These are phyloP conservation scores for Tachycineta bicolor DNA, from an alignment of 2,113 vertebrate genomes.

Conservation along the genomic window DNA sequence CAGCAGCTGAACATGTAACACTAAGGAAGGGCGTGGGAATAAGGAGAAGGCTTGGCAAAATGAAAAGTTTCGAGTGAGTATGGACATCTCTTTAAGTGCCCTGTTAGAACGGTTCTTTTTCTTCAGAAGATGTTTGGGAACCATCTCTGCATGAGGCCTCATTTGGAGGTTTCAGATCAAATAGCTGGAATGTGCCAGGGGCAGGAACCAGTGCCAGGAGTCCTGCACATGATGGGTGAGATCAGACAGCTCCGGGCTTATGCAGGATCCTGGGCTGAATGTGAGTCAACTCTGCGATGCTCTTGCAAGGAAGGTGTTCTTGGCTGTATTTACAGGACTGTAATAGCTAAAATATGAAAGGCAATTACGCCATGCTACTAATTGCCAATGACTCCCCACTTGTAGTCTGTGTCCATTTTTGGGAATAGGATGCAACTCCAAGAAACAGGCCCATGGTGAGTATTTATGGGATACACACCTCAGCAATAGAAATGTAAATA, in stretches of 20 bases:
- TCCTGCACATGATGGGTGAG: background rate
- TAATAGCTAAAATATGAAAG: slow-evolving; percentile 29
- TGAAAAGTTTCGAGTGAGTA: background rate
- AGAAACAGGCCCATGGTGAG: background rate
- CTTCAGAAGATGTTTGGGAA: background rate
- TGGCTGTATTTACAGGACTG: background rate
- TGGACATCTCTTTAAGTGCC: background rate
- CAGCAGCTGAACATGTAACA: background rate
- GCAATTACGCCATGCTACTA: background rate
- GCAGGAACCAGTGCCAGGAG: background rate
- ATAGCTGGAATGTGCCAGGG: background rate
- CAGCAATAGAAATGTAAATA: background rate
- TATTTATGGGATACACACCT: background rate
- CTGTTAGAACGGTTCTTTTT: background rate
- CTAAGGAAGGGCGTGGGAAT: background rate
- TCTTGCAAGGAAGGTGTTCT: slow-evolving; percentile 1
- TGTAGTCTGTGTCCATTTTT: background rate
- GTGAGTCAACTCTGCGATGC: background rate
- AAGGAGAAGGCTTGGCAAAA: background rate
- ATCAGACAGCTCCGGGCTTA: background rate
- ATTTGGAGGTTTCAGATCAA: background rate
- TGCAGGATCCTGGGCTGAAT: background rate
- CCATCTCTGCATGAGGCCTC: background rate
- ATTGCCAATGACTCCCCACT: background rate
- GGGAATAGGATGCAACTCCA: background rate